Percentiles rank a stretch among this genome's conserved stretches.
Evolutionary conservation across 1,140 invertebrate genomes (phyloP).

Genomic region (Laupala kohalensis): DNA sequence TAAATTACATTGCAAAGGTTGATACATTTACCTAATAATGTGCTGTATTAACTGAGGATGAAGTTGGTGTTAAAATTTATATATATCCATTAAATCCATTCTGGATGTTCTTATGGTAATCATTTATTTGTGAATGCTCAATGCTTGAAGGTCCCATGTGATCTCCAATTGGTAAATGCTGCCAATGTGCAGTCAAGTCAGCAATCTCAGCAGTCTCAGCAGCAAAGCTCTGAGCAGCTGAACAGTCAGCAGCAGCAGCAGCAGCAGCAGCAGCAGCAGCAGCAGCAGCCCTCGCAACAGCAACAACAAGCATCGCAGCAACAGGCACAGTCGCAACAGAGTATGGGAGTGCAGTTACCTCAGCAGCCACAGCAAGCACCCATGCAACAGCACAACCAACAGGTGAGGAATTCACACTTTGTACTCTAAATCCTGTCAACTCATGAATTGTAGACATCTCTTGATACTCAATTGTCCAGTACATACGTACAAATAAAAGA

Average conservation of each 20-base stretch:
- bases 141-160: constrained; percentile 23
- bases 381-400: neutral
- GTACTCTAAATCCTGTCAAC: too few species aligned
- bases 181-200: neutral
- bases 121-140: too few species aligned
- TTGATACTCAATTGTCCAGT: too few species aligned
- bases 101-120: too few species aligned
- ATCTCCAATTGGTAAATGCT: constrained; percentile 23
- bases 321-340: constrained; percentile 11
- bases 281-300: constrained; percentile 23
- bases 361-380: constrained; percentile 26
- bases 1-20: too few species aligned
- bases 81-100: too few species aligned
- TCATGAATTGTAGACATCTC: too few species aligned
- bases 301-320: neutral
- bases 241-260: constrained; percentile 21
- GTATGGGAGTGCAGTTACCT: neutral
- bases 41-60: too few species aligned
- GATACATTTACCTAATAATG: too few species aligned
- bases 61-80: too few species aligned
- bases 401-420: too few species aligned
- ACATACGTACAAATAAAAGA: too few species aligned
- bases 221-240: constrained; percentile 5
- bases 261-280: constrained; percentile 25
- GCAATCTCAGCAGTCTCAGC: constrained; percentile 4